phyloP scores from a whole-genome alignment of 2,113 vertebrate genomes.

The Labeo catla region DNA sequence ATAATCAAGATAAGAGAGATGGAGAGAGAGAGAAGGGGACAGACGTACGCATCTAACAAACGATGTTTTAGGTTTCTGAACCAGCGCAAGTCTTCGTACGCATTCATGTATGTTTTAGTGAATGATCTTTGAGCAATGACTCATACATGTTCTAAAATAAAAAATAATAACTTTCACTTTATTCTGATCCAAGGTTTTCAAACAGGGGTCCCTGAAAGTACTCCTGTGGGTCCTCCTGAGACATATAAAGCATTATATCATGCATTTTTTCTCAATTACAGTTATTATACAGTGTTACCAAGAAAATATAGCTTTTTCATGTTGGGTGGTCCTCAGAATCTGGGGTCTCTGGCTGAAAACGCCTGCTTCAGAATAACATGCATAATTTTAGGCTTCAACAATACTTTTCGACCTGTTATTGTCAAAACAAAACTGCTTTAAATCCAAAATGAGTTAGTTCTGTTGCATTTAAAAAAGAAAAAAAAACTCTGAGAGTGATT shows the following conservation, averaged over 20 bases:
- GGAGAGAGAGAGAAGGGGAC: slow-evolving; percentile 62
- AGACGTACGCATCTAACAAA: slow-evolving; percentile 67
- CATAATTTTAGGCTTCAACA: background rate
- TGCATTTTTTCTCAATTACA: background rate
- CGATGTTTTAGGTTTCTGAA: slow-evolving; percentile 59
- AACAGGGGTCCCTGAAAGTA: background rate
- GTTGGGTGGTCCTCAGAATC: background rate
- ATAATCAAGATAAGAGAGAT: slow-evolving; percentile 84
- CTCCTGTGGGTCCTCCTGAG: background rate
- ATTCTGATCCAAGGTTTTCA: background rate
- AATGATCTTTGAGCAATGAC: background rate
- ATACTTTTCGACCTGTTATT: background rate
- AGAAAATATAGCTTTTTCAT: background rate
- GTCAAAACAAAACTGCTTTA: background rate
- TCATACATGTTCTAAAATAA: background rate
- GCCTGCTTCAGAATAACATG: background rate
- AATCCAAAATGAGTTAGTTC: background rate
- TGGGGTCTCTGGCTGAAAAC: background rate
- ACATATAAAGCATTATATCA: background rate
- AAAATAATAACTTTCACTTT: background rate
- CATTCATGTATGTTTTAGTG: background rate
- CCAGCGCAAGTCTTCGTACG: slow-evolving; percentile 33
- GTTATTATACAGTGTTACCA: background rate
- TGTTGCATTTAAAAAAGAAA: background rate
- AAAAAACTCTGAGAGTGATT: background rate